Conservation (phyloP, 1,140 invertebrate genomes). For the Gonioctena quinquepunctata region DNA sequence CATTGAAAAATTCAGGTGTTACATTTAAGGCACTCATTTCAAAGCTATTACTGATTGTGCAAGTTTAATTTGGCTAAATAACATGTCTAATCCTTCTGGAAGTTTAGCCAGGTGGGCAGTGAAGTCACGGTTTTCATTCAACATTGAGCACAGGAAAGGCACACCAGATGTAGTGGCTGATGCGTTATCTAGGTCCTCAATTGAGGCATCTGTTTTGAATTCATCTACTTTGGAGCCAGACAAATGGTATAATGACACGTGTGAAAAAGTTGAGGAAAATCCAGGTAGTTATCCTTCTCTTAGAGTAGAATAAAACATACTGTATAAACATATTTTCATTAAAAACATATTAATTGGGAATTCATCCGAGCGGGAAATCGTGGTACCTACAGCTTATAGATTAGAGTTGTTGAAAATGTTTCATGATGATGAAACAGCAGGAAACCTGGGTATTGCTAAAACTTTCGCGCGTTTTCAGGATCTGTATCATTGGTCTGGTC, state of each 20-base stretch:
- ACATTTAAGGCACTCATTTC: constrained; percentile 55
- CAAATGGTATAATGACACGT: constrained; percentile 5
- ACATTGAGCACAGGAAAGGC: neutral
- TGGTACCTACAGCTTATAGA: constrained; percentile 12
- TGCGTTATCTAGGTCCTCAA: neutral
- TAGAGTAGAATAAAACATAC: neutral
- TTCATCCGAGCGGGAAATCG: constrained; percentile 18
- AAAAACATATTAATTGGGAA: neutral
- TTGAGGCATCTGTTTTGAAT: neutral
- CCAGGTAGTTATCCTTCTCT: constrained; percentile 9
- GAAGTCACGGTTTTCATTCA: neutral
- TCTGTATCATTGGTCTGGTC: constrained; percentile 3
- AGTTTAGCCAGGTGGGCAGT: constrained; percentile 56
- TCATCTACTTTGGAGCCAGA: neutral
- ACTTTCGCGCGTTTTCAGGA: constrained; percentile 1
- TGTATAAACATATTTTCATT: constrained; percentile 5
- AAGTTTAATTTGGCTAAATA: constrained; percentile 56
- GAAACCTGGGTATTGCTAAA: constrained; percentile 11
- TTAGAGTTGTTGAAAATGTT: neutral
- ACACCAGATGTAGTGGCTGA: neutral
- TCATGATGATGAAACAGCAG: constrained; percentile 5
- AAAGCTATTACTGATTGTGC: constrained; percentile 57
- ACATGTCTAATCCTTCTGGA: constrained; percentile 52
- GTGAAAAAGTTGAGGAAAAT: neutral
- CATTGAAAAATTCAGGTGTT: constrained; percentile 53